Evolutionary conservation across 2,888 invertebrate species (phyloP), one percentile per base, ranked within the genome.

Genomic region (Chymomyza caudatula): DNA sequence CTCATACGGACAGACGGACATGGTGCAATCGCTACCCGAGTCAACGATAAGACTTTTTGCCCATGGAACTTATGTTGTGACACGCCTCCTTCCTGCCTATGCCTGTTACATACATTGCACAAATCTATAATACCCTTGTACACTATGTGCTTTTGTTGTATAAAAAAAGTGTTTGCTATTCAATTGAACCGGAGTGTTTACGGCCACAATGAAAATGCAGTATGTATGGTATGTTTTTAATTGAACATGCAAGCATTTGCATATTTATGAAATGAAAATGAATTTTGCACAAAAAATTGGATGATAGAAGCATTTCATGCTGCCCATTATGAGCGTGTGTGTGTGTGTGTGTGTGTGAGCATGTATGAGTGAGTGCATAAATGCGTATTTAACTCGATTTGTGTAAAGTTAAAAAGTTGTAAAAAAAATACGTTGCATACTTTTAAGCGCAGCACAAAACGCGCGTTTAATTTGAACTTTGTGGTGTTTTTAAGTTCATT

Each of bases 371-470:
- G 25, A 25, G 47, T 29, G 15, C 43, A 56, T 47, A 43, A 43
- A 17, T 47, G 17, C 5, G 47, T 17, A 47, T 15, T 60, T 59
- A 63, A 65, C 61, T 61, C 52, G 20, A 42, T 15, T 56, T 53
- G 63, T 71, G 58, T 20, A 4, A 57, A 47, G 54, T 13, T 19
- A 51, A n/a, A 66, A 76, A 72, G 76, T 73, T 65, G 76, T 53
- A 76, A 73, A 72, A 73, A 72, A 59, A 72, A 68, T 56, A 37
- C 60, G 60, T 56, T 20, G 5, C 23, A 20, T 22, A 49, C 44
- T 66, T 63, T 60, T 49, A n/a, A 8, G 15, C n/a, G 25, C 42
- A 37, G 11, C 11, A 11, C 11, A 37, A 37, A 25, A 25, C 4
- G 25, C 4, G 29, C 29, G 29, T 37, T 37, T 37, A 37, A 37